phyloP scores from a whole-genome alignment of 2,888 invertebrate species.

The Temnothorax unifasciatus region DNA sequence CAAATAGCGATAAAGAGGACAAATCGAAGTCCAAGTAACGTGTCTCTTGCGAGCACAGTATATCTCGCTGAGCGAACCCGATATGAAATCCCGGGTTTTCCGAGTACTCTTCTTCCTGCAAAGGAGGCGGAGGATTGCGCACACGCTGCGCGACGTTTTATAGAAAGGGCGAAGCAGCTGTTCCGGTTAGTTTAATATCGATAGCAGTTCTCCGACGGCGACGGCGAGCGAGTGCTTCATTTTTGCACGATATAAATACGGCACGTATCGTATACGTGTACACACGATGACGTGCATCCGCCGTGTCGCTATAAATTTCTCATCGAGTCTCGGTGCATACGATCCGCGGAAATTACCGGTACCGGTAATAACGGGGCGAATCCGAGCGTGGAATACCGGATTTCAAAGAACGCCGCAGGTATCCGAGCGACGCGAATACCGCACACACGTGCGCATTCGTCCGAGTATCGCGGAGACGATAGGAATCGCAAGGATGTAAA shows the following conservation, averaged over 20 bases:
- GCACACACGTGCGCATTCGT: conserved; percentile 34
- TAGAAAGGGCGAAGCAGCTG: conserved; percentile 12
- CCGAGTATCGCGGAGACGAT: conserved; percentile 9
- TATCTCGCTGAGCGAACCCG: background rate
- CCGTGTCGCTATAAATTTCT: conserved; percentile 43
- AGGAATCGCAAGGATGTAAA: conserved; percentile 47
- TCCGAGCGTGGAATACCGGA: conserved; percentile 45
- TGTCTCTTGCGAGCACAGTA: background rate
- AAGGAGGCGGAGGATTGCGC: background rate
- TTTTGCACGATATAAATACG: conserved; percentile 16
- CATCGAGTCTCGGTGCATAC: conserved; percentile 43
- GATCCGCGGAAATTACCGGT: conserved; percentile 31
- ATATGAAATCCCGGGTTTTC: background rate
- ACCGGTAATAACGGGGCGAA: conserved; percentile 18
- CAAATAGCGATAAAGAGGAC: background rate
- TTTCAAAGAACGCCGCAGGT: conserved; percentile 37
- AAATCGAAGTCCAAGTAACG: conserved; percentile 13
- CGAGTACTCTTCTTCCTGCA: background rate
- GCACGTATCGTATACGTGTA: background rate
- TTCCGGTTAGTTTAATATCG: conserved; percentile 47
- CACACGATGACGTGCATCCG: background rate
- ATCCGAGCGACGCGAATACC: conserved; percentile 42
- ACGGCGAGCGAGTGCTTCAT: background rate
- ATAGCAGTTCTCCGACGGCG: background rate
- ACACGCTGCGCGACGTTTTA: background rate